Percentiles rank a stretch among this genome's conserved stretches.
phyloP scores from a whole-genome alignment of 2,888 invertebrate genomes.

The Nemapogon koenigi region DNA sequence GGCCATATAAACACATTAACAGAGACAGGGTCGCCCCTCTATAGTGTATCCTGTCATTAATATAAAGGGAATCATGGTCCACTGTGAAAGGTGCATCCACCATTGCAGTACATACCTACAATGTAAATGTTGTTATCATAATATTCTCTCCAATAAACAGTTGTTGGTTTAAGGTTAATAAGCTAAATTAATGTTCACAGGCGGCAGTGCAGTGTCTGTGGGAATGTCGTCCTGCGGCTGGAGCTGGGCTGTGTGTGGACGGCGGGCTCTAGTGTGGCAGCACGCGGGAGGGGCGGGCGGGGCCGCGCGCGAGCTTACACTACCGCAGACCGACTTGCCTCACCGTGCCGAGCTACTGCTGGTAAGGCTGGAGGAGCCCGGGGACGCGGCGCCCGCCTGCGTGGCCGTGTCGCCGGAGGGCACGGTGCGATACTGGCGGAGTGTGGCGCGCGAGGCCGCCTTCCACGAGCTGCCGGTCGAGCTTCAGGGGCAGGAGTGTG shows the following conservation, averaged over 20 bases:
- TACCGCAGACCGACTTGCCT: slow-evolving; percentile 91
- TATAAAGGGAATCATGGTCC: too few relatives aligned
- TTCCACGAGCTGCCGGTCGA: slow-evolving; percentile 86
- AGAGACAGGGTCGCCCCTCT: too few relatives aligned
- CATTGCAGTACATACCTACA: too few relatives aligned
- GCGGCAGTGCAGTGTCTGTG: slow-evolving; percentile 67
- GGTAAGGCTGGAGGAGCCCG: too few relatives aligned
- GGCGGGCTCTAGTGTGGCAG: slow-evolving; percentile 87
- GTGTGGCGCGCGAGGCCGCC: slow-evolving; percentile 85
- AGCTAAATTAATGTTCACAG: slow-evolving; percentile 21
- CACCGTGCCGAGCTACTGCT: slow-evolving; percentile 86
- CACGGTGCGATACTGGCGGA: slow-evolving; percentile 89
- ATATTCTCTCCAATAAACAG: too few relatives aligned
- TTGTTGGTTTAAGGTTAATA: not conserved
- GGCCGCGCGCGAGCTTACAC: slow-evolving; percentile 83
- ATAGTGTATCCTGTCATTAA: too few relatives aligned
- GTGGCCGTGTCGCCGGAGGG: slow-evolving; percentile 94
- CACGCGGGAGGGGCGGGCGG: slow-evolving; percentile 50
- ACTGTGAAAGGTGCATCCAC: too few relatives aligned
- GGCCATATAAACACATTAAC: too few relatives aligned
- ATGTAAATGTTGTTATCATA: too few relatives aligned
- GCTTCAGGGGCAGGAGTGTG: slow-evolving; percentile 70
- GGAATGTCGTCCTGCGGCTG: slow-evolving; percentile 73
- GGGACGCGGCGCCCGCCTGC: slow-evolving; percentile 84
- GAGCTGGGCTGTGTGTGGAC: slow-evolving; percentile 87